Conservation (phyloP, 2,113 vertebrate species). For the Aphelocoma coerulescens region DNA sequence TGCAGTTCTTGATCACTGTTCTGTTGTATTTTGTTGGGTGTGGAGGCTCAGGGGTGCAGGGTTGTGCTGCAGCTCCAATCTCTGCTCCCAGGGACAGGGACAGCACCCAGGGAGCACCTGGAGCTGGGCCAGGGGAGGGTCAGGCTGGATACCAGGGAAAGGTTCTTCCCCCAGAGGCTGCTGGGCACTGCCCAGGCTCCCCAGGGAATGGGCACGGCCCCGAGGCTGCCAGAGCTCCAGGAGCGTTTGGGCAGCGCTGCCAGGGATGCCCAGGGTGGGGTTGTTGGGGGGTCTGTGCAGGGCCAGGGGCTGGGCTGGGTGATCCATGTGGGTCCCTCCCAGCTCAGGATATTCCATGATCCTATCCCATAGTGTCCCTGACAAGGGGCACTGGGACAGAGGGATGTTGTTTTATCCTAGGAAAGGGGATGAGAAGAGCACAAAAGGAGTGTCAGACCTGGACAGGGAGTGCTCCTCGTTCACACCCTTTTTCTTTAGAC, state of each 20-base stretch:
- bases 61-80: neutral
- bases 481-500: fast-evolving
- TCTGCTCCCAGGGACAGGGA: neutral
- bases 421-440: fast-evolving
- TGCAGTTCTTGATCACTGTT: neutral
- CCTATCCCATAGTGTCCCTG: neutral
- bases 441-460: no score
- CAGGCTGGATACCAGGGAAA: fast-evolving
- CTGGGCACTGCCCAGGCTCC: neutral
- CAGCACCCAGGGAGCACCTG: fast-evolving
- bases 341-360: fast-evolving
- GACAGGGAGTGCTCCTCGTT: fast-evolving
- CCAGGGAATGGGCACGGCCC: neutral
- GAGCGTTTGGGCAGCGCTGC: neutral
- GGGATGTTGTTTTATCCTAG: fast-evolving
- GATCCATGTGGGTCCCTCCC: neutral
- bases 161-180: neutral
- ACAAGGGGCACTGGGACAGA: fast-evolving
- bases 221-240: neutral
- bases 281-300: neutral
- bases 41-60: neutral
- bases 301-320: neutral
- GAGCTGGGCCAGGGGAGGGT: neutral
- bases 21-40: fast-evolving
- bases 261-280: neutral